These are phyloP conservation scores for Sinocyclocheilus maitianheensis DNA, from an alignment of 2,113 vertebrate species.

Conservation along the genomic window DNA sequence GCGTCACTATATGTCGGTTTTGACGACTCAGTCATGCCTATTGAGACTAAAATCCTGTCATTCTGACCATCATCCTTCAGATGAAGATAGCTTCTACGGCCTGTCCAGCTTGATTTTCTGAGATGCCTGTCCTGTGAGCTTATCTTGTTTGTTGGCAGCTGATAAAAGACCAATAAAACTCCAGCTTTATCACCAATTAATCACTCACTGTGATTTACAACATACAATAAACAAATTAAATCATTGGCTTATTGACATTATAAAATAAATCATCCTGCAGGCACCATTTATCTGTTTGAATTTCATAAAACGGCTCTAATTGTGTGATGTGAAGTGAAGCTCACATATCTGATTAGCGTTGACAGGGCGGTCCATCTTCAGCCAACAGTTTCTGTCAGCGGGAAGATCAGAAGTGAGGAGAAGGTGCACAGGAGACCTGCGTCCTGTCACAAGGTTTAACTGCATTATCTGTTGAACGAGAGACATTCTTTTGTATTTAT, in stretches of 20 bases:
- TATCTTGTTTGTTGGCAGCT: constrained; percentile 48
- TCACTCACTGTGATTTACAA: constrained; percentile 3
- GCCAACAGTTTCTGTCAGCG: constrained; percentile 11
- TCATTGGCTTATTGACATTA: not conserved
- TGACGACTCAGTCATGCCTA: not conserved
- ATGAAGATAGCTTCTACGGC: constrained; percentile 63
- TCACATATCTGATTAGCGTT: constrained; percentile 16
- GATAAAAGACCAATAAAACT: constrained; percentile 12
- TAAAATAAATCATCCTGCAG: not conserved
- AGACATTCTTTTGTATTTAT: not conserved
- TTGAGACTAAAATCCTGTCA: not conserved
- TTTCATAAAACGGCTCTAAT: not conserved
- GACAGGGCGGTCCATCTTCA: constrained; percentile 14
- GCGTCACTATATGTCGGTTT: not conserved
- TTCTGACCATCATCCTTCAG: constrained; percentile 67
- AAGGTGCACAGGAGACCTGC: constrained; percentile 78
- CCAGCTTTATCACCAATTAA: not conserved
- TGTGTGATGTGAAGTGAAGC: not conserved
- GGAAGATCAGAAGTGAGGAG: constrained; percentile 76
- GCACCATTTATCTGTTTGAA: not conserved
- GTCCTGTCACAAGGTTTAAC: constrained; percentile 55
- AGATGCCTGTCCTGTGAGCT: constrained; percentile 57
- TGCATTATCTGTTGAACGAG: constrained; percentile 48
- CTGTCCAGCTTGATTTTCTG: constrained; percentile 68
- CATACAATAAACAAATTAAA: not conserved